Evolutionary conservation across 2,888 invertebrate genomes (phyloP), one percentile per base, ranked within the genome.

Genomic region (Agriopis leucophaearia): DNA sequence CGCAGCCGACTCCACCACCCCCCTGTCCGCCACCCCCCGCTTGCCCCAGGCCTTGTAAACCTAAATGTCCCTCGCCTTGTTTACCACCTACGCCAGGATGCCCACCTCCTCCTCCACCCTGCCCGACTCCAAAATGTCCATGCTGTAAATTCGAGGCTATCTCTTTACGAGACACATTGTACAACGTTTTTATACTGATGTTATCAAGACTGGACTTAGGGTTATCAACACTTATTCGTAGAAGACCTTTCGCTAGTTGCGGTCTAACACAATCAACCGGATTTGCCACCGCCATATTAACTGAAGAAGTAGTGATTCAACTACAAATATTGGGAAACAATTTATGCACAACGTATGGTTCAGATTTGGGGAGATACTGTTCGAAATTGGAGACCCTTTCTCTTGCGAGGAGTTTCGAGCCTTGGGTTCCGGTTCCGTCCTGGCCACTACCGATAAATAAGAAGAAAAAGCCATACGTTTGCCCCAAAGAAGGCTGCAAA

Each of bases 361-460:
- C 59, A 18, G 16, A 44, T 38, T 45, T 68, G 16, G 51, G 67
- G 15, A 51, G 35, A 10, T 59, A 67, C 0, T 58, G 27, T n/a
- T 70, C 10, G 69, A 71, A 36, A n/a, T 58, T 64, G 9, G 69
- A 51, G 66, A 45, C 65, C 12, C 10, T 78, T 1, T 51, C 74
- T 5, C 76, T 79, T 8, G 79, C 83, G 0, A 85, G 78, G 56
- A 81, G 86, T 27, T 90, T 81, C 52, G 85, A 88, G 0, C 91
- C 91, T 0, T 92, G 92, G 91, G 73, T 83, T 0, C 91, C 92
- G 0, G 89, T 91, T 61, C 92, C 92, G 0, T 88, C 87, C 0
- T 91, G 89, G 88, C 88, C 88, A 0, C 68, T 74, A 5, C 79
- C 85, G 0, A 76, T 79, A 40, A 81, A 83, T 42, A 47, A 76